Conservation (phyloP, 37 sponge, comb jelly and placozoan species). For the Crambe crambe region DNA sequence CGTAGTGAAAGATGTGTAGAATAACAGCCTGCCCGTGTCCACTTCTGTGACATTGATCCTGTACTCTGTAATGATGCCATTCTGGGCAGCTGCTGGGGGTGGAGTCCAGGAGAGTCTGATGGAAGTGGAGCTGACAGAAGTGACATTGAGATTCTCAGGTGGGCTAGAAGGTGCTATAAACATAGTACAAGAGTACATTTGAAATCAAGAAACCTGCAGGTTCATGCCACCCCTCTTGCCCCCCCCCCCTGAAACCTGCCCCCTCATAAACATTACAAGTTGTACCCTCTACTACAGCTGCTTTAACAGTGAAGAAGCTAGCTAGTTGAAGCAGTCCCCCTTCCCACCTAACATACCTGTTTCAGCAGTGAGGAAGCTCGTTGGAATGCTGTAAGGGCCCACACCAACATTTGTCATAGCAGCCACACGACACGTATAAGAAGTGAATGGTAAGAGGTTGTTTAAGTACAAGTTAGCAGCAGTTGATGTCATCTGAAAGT, state of each 20-base stretch:
- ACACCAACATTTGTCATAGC: conserved; percentile 18
- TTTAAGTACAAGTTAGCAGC: background rate
- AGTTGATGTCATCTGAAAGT: background rate
- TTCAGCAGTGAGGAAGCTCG: conserved; percentile 13
- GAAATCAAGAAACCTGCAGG: background rate
- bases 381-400: conserved; percentile 21
- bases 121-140: background rate
- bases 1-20: background rate
- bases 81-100: conserved; percentile 3
- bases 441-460: conserved; percentile 5
- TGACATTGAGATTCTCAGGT: conserved; percentile 12
- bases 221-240: background rate
- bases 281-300: too few species aligned
- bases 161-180: conserved; percentile 18
- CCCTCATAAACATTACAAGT: background rate
- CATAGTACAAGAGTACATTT: background rate
- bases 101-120: conserved; percentile 20
- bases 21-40: conserved; percentile 8
- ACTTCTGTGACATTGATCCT: conserved; percentile 25
- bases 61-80: conserved; percentile 46
- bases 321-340: background rate
- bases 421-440: conserved; percentile 32
- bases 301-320: background rate
- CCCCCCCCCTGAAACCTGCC: background rate
- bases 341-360: conserved; percentile 2